Conservation (phyloP, 2,113 vertebrate genomes). For the Cebus imitator region DNA sequence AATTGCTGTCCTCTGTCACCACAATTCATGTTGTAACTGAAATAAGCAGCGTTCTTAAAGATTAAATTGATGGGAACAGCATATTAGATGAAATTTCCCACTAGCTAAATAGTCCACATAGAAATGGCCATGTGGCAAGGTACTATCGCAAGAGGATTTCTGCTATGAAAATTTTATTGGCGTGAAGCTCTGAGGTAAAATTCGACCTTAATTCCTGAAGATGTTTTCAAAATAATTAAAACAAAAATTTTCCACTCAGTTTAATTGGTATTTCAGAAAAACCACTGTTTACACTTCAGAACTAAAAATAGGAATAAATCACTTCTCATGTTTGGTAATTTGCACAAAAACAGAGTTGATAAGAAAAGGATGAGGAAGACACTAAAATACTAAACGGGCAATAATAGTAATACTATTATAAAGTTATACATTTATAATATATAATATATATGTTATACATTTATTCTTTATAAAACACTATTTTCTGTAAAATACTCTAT, state of each 20-base stretch:
- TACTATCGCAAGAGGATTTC: constrained; percentile 49
- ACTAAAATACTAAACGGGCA: background rate
- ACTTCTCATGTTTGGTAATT: background rate
- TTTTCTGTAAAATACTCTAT: no score
- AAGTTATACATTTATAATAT: no score
- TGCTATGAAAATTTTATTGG: constrained; percentile 66
- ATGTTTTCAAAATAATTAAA: constrained; percentile 60
- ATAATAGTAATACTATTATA: background rate
- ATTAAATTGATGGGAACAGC: constrained; percentile 39
- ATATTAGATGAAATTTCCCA: background rate
- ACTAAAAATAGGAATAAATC: background rate
- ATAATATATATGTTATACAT: no score
- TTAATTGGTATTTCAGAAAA: constrained; percentile 26
- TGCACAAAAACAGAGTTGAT: background rate
- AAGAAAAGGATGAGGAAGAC: background rate
- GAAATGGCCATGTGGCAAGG: constrained; percentile 15
- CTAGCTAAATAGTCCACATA: constrained; percentile 39
- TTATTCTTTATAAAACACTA: no score
- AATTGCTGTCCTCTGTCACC: background rate
- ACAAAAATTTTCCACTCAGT: constrained; percentile 21
- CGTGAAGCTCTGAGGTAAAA: constrained; percentile 61
- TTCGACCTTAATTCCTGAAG: constrained; percentile 47
- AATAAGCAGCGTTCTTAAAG: constrained; percentile 49
- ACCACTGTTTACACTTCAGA: background rate
- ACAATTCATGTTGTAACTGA: constrained; percentile 41